Evolutionary conservation across 2,113 vertebrate genomes (phyloP).

Genomic region (Loxodonta africana): DNA sequence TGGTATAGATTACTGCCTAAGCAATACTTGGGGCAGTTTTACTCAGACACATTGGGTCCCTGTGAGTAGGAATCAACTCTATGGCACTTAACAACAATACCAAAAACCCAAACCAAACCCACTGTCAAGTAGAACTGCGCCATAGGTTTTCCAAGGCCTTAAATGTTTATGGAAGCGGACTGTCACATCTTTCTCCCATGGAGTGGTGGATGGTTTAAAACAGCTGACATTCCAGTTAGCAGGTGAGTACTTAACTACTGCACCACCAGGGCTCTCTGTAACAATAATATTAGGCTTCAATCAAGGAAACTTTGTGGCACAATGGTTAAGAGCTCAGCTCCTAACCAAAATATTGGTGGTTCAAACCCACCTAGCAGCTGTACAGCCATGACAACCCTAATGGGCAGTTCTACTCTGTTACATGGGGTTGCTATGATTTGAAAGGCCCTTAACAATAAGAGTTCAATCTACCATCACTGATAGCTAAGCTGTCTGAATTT

Average conservation of each 20-base stretch:
- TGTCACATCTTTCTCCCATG: no score
- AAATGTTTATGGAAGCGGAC: no score
- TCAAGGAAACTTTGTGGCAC: not conserved
- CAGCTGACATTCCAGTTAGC: no score
- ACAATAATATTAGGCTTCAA: not conserved
- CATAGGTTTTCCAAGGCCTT: no score
- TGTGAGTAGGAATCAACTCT: no score
- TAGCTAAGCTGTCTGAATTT: not conserved
- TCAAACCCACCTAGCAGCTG: not conserved
- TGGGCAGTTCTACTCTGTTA: not conserved
- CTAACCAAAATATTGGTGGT: not conserved
- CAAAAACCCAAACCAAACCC: no score
- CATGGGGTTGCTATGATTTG: not conserved
- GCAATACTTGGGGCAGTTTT: no score
- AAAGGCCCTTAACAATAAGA: not conserved
- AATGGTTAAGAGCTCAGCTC: not conserved
- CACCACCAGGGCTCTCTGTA: not conserved
- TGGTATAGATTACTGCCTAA: no score
- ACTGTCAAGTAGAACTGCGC: no score
- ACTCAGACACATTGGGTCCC: no score
- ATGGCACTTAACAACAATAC: no score
- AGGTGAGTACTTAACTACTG: not conserved
- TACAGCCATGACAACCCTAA: not conserved
- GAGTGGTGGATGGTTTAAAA: no score
- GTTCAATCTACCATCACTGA: not conserved